Conservation (phyloP, 92 coral and sea anemone species). For the Phenganax subtilis region DNA sequence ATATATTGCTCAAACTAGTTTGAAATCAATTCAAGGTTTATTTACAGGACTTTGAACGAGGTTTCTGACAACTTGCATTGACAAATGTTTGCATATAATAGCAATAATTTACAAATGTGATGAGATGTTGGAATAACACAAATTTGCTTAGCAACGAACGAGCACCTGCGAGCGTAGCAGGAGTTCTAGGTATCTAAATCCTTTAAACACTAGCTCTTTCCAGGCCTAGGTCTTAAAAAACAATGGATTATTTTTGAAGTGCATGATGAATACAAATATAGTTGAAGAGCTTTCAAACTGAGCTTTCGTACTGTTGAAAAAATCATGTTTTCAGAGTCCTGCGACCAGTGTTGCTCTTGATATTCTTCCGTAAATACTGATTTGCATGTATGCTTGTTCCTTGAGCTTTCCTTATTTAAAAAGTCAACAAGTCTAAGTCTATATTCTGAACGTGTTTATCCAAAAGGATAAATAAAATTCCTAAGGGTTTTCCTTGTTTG, state of each 20-base stretch:
- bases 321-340: too few species aligned
- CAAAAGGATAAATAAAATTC: neutral
- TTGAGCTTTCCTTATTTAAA: neutral
- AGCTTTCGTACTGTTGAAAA: too few species aligned
- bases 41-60: neutral
- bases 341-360: neutral
- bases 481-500: neutral
- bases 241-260: neutral
- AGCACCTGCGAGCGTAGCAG: neutral
- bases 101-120: neutral
- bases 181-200: neutral
- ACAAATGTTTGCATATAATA: slow-evolving; percentile 16
- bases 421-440: slow-evolving; percentile 9
- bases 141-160: neutral
- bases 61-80: neutral
- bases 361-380: neutral
- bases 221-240: neutral
- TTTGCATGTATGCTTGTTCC: slow-evolving; percentile 4
- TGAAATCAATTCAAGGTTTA: neutral
- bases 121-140: neutral
- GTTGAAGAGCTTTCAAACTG: neutral
- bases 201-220: neutral
- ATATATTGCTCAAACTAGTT: neutral
- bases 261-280: neutral
- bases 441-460: neutral